Conservation (phyloP, 37 sponge, comb jelly and placozoan genomes). For the Oopsacas minuta region DNA sequence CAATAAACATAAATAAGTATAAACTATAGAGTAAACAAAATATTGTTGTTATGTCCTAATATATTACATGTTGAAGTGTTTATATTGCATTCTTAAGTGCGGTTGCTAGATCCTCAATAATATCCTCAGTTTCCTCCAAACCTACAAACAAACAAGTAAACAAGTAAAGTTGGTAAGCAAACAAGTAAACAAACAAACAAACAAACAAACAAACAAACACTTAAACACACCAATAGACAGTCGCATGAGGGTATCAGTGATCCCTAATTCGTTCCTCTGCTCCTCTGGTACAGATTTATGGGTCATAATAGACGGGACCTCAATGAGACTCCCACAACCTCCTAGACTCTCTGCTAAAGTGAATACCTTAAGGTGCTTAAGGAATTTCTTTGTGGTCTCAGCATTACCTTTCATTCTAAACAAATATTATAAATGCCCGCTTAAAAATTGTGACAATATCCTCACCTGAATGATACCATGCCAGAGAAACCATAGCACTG, state of each 20-base stretch:
- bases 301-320: conserved; percentile 88
- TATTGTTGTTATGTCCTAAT: too few relatives aligned
- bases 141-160: conserved; percentile 86
- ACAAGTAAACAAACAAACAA: conserved; percentile 76
- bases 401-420: conserved; percentile 49
- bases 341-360: conserved; percentile 92
- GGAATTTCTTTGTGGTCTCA: conserved; percentile 51
- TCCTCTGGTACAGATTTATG: conserved; percentile 80
- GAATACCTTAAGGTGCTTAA: conserved; percentile 72
- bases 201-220: too few relatives aligned
- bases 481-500: conserved; percentile 88
- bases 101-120: conserved; percentile 70
- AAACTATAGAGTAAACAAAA: too few relatives aligned
- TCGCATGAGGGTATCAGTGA: conserved; percentile 81
- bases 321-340: conserved; percentile 77
- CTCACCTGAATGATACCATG: conserved; percentile 66
- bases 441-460: not conserved
- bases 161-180: too few relatives aligned
- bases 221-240: not conserved
- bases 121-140: conserved; percentile 70
- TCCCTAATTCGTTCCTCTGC: conserved; percentile 62
- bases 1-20: too few relatives aligned
- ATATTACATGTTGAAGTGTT: too few relatives aligned
- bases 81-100: conserved; percentile 56
- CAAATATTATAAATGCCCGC: not conserved